These are phyloP conservation scores for Lepidurus apus DNA, from an alignment of 1,140 invertebrate species.

Conservation along the genomic window DNA sequence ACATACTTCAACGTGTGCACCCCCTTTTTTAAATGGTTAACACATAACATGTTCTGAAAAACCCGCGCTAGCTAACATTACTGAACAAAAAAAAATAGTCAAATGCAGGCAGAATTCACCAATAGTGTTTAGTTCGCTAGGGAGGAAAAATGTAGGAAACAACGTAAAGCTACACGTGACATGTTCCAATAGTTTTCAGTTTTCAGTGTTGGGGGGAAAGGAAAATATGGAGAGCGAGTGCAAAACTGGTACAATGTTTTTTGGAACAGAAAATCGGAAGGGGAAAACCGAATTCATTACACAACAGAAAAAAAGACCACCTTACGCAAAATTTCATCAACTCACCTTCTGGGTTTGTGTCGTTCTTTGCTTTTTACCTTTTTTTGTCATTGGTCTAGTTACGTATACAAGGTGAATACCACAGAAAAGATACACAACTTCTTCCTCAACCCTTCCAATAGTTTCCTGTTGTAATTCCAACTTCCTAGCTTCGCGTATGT, in stretches of 20 bases:
- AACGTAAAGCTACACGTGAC: not conserved
- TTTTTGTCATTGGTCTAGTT: conserved; percentile 22
- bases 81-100: not conserved
- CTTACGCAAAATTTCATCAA: conserved; percentile 4
- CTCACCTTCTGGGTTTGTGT: conserved; percentile 1
- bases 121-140: not conserved
- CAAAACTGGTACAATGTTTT: not conserved
- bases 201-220: not conserved
- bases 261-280: not conserved
- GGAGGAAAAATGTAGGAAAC: not conserved
- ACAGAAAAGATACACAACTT: conserved; percentile 19
- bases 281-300: not conserved
- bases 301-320: not conserved
- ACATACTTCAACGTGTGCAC: not conserved
- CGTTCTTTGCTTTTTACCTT: conserved; percentile 5
- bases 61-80: not conserved
- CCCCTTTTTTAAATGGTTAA: conserved; percentile 1
- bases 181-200: not conserved
- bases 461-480: not conserved
- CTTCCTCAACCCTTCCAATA: not conserved
- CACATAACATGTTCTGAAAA: conserved; percentile 10
- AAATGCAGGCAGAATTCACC: not conserved
- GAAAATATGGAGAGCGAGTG: not conserved
- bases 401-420: conserved; percentile 21
- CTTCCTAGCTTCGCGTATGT: too few species aligned